Percentiles rank a stretch among this genome's conserved stretches.
Evolutionary conservation across 2,797 vertebrate species (phyloP).

Genomic region (Dromococcyx pavoninus): DNA sequence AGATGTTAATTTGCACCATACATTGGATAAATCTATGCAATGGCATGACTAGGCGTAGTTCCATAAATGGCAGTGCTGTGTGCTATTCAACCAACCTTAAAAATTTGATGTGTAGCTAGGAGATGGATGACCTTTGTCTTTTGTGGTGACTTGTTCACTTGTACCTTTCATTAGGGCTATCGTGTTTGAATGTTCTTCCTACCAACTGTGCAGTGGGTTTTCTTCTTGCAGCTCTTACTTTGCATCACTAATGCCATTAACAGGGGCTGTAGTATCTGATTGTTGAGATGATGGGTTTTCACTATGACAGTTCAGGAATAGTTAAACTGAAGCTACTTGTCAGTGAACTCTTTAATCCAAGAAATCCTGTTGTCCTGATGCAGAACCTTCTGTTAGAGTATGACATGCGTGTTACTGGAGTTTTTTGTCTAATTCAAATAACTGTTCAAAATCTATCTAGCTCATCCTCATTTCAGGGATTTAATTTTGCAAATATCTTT

Average conservation of each 20-base stretch:
- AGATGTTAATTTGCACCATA: neutral
- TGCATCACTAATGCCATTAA: neutral
- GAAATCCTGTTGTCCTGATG: neutral
- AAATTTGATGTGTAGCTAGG: neutral
- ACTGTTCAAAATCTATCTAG: neutral
- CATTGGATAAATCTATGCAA: neutral
- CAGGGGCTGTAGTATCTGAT: neutral
- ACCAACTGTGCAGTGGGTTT: neutral
- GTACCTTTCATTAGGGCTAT: neutral
- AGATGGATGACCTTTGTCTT: neutral
- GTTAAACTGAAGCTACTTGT: neutral
- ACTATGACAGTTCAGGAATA: neutral
- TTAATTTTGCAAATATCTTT: neutral
- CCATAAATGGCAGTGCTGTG: neutral
- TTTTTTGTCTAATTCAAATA: neutral
- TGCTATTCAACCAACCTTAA: rapidly evolving
- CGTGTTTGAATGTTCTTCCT: neutral
- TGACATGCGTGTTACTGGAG: neutral
- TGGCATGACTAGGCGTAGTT: neutral
- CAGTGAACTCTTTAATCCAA: neutral
- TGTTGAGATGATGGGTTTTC: neutral
- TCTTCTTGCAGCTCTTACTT: neutral
- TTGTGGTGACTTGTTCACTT: neutral
- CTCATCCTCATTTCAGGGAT: neutral
- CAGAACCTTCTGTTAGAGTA: neutral